phyloP scores from a whole-genome alignment of 2,888 invertebrate genomes.

The Anticlea derivata region DNA sequence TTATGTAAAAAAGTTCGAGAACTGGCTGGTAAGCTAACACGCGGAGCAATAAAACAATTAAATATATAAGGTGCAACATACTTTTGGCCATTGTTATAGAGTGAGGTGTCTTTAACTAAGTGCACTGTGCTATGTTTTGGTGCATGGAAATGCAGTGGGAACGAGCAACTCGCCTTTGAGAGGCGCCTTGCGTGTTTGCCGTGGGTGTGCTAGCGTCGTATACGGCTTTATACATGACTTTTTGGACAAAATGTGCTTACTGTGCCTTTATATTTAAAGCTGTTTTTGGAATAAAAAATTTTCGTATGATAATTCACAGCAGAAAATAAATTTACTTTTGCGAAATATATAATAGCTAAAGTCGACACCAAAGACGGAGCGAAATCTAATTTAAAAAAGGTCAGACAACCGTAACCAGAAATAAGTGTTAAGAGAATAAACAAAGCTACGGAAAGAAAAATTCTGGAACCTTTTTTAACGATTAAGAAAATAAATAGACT shows the following conservation, averaged over 20 bases:
- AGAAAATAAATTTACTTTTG: not conserved
- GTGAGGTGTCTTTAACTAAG: not conserved
- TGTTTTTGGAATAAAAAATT: too few relatives aligned
- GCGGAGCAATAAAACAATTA: too few relatives aligned
- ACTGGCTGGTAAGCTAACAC: too few relatives aligned
- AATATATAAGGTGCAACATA: too few relatives aligned
- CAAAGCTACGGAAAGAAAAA: slow-evolving; percentile 2
- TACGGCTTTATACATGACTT: slow-evolving; percentile 12
- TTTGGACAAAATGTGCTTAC: not conserved
- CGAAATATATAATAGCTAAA: not conserved
- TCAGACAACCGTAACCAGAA: slow-evolving; percentile 7
- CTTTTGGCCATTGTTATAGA: too few relatives aligned
- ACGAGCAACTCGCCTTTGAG: slow-evolving; percentile 57
- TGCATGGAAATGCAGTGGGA: not conserved
- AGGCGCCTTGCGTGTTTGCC: slow-evolving; percentile 50
- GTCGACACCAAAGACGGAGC: not conserved
- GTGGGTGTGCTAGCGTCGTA: slow-evolving; percentile 41
- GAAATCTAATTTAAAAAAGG: slow-evolving; percentile 18
- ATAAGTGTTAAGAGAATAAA: slow-evolving; percentile 9
- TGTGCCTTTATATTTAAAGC: not conserved
- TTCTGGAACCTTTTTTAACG: slow-evolving; percentile 6
- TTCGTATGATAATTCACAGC: not conserved
- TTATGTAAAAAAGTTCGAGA: too few relatives aligned
- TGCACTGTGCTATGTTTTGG: not conserved
- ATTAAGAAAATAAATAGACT: slow-evolving; percentile 27